Evolutionary conservation across 2,888 invertebrate species (phyloP).

Genomic region (Metopia argyrocephala): DNA sequence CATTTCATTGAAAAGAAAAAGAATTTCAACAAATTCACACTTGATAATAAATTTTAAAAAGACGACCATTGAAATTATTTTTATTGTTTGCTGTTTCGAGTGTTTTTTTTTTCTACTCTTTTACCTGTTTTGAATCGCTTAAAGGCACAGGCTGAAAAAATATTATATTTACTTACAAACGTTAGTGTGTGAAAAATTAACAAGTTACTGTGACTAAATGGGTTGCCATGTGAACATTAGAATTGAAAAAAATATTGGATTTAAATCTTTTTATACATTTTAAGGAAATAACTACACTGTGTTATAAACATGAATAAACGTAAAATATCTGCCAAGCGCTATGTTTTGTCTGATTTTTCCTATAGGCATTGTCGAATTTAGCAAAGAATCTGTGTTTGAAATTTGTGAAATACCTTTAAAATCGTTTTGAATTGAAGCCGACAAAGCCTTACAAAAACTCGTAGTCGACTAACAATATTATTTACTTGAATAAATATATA

Average conservation of each 20-base stretch:
- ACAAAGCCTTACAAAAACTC: too few relatives aligned
- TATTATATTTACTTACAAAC: neutral
- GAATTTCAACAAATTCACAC: conserved; percentile 4
- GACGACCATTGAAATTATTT: neutral
- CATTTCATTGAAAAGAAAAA: conserved; percentile 14
- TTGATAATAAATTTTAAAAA: conserved; percentile 10
- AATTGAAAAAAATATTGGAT: neutral
- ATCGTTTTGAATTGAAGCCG: too few relatives aligned
- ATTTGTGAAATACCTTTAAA: too few relatives aligned
- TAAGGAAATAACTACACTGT: neutral
- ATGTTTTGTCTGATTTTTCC: too few relatives aligned
- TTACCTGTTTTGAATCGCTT: conserved; percentile 17
- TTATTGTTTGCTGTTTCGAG: neutral
- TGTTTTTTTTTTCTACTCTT: neutral
- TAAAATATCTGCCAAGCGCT: too few relatives aligned
- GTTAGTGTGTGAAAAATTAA: neutral
- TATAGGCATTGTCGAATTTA: too few relatives aligned
- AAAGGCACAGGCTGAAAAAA: conserved; percentile 9
- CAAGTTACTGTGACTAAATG: neutral
- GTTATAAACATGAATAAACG: too few relatives aligned
- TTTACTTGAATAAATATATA: too few relatives aligned
- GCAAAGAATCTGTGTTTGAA: too few relatives aligned
- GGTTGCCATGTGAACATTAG: neutral
- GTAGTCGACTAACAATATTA: too few relatives aligned
- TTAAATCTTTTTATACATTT: too few relatives aligned